These are phyloP conservation scores for Hydractinia symbiolongicarpus DNA, from an alignment of 30 jellyfish, hydroid and myxozoan species.

Conservation along the genomic window DNA sequence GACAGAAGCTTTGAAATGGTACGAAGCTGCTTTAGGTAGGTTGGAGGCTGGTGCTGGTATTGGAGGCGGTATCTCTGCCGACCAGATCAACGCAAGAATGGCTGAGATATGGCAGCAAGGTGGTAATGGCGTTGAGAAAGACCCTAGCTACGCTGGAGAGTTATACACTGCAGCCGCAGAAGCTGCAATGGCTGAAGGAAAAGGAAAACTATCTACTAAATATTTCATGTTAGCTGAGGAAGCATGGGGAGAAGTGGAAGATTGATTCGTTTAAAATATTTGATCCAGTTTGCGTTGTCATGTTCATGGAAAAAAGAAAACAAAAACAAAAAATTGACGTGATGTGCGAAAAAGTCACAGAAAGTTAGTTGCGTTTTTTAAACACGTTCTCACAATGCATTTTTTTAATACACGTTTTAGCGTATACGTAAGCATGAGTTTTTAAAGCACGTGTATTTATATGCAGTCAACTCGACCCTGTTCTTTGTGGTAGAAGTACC, in stretches of 20 bases:
- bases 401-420: too few relatives aligned
- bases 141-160: slow-evolving; percentile 78
- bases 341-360: neutral
- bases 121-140: slow-evolving; percentile 83
- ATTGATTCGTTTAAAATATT: neutral
- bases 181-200: slow-evolving; percentile 81
- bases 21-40: slow-evolving; percentile 58
- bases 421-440: too few relatives aligned
- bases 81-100: slow-evolving; percentile 77
- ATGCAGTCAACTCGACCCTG: too few relatives aligned
- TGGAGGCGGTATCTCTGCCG: slow-evolving; percentile 45
- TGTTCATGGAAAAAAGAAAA: too few relatives aligned
- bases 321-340: too few relatives aligned
- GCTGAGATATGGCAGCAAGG: slow-evolving; percentile 96
- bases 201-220: slow-evolving; percentile 86
- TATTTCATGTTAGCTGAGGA: slow-evolving; percentile 96
- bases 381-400: too few relatives aligned
- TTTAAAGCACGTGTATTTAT: too few relatives aligned
- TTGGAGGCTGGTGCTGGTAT: slow-evolving; percentile 40
- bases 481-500: too few relatives aligned
- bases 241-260: slow-evolving; percentile 85
- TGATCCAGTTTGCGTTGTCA: too few relatives aligned
- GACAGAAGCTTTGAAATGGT: slow-evolving; percentile 83
- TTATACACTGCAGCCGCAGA: slow-evolving; percentile 90
- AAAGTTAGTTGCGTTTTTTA: too few relatives aligned